Base-by-base conservation (phyloP, 1,140 invertebrate genomes). In the Drosophila rufa region DNA sequence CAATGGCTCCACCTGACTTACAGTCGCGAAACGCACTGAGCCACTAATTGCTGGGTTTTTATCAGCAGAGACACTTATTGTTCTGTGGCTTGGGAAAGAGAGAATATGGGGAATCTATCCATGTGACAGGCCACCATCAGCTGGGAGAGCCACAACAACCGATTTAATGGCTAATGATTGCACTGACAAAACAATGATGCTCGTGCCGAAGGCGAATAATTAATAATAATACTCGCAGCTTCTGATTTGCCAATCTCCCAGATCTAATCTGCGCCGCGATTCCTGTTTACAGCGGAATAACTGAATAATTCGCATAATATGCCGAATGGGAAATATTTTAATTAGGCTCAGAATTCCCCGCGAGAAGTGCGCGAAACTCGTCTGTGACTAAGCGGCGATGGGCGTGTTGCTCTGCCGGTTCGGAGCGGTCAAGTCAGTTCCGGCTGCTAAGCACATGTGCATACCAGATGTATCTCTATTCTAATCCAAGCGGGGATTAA, bases 401-500 rank as follows among this genome's bases (percentile, higher is more conserved):
- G 83, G 76, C 80, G 76, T 74, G 53, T 55, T 40, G 53, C 53
- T 55, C 53, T 80, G 68, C 67, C 53, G 53, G 51, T 55, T 67
- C n/a, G 40, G 42, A 40, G 38, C 42, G 38, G 57, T 38, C 65
- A 58, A 65, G 53, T 67, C 50, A 89, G 84, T 89, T 89, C 84
- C 84, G 85, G 85, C 75, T 90, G 45, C 42, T 67, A 75, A 80
- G 43, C 73, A 71, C 73, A 80, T 89, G 71, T 76, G 82, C 74
- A 80, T 84, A 75, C 45, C 38, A 15, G 33, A 15, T 6, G 51
- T 56, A 65, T 58, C 51, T 51, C 68, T 55, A 48, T 71, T 59
- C 36, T 68, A 50, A 25, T 50, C 30, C 53, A 15, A 55, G 19
- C 33, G 40, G 40, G 46, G 57, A 53, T 58, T 51, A 14, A 74